These are phyloP conservation scores for Parazoanthus darwini DNA, from an alignment of 92 coral and sea anemone genomes.

Conservation along the genomic window DNA sequence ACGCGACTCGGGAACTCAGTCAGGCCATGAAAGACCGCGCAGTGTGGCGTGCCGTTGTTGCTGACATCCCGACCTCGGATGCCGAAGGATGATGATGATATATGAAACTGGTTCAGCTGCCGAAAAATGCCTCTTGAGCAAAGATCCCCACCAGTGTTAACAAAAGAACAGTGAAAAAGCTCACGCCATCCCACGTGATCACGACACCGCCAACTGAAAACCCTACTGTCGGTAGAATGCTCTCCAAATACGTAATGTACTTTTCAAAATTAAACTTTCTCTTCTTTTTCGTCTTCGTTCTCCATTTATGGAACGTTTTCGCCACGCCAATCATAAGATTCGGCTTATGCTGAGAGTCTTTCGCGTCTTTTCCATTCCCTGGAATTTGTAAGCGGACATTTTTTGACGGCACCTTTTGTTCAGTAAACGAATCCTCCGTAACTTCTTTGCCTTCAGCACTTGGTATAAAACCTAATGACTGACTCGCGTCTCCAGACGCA, in stretches of 20 bases:
- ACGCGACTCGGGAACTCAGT: too few species aligned
- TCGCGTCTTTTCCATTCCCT: background rate
- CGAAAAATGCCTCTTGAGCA: constrained; percentile 95
- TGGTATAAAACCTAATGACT: background rate
- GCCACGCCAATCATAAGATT: constrained; percentile 83
- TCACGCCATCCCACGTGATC: constrained; percentile 90
- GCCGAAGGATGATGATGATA: too few species aligned
- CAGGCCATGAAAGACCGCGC: too few species aligned
- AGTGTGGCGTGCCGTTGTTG: too few species aligned
- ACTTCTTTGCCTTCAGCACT: constrained; percentile 11
- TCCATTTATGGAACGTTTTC: constrained; percentile 87
- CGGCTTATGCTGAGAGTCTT: constrained; percentile 40
- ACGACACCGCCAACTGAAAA: constrained; percentile 92
- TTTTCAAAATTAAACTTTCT: constrained; percentile 87
- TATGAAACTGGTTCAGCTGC: constrained; percentile 38
- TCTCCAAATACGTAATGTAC: constrained; percentile 85
- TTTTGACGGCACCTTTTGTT: constrained; percentile 34
- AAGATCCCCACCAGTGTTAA: constrained; percentile 86
- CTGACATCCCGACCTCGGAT: too few species aligned
- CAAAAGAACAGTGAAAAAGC: constrained; percentile 75
- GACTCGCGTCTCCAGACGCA: constrained; percentile 5
- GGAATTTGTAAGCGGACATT: constrained; percentile 26
- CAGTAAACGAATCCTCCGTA: background rate
- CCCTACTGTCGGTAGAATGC: constrained; percentile 87
- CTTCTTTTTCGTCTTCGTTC: constrained; percentile 86